Base-by-base conservation (phyloP, 2,113 vertebrate species). In the Isurus oxyrinchus region DNA sequence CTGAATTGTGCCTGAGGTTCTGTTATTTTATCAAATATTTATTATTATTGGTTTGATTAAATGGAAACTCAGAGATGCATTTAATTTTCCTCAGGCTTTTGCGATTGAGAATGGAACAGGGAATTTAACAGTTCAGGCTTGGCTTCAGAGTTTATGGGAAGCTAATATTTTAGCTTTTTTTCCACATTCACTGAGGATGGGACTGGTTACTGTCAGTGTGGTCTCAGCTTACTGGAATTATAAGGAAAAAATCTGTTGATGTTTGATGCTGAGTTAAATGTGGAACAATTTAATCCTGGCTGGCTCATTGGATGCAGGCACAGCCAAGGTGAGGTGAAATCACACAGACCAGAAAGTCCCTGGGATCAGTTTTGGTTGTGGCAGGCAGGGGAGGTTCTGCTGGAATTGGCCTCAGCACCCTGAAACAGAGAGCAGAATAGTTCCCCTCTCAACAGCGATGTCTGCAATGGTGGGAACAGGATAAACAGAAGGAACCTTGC, bases 1-100 rank as follows among this genome's bases (percentile, higher is more conserved):
- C 35, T 40, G 90, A 94, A 35, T 63, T 40, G 59, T 3, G 90
- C 16, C 90, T 94, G 59, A 40, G 59, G 59, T 23, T 66, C 90
- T 94, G 90, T 94, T 94, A 40, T 94, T 63, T 94, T 63, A 94
- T 94, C 59, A 63, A 94, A 94, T 94, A 94, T 63, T 94, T 94
- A 63, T 94, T 94, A 94, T 94, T 94, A 63, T 91, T 91, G 57
- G 27, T 91, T 57, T 91, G 88, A 91, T 61, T 61, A 40, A 63
- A 10, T 94, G 90, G 90, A 94, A 94, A 94, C 59, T 94, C n/a
- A n/a, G 90, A 63, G 57, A 16, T 10, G 57, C 3, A n/a, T 63
- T 94, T 94, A 94, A 40, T 63, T 63, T 63, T 40, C 59, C 59
- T 63, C 59, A 63, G 90, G 31, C 59, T 94, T 63, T 94, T 94